Conservation (phyloP, 2,888 invertebrate species). For the Drepana falcataria region DNA sequence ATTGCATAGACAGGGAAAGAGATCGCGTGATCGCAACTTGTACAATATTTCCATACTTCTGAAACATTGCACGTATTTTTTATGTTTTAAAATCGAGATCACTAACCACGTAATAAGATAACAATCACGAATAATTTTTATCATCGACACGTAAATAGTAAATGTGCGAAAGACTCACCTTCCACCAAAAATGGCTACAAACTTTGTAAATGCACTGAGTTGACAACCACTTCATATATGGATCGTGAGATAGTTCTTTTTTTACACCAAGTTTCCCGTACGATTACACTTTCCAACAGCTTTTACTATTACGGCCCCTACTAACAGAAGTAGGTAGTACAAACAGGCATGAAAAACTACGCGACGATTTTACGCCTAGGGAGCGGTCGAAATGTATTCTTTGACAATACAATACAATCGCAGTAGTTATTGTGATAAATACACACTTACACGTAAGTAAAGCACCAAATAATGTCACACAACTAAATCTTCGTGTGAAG, state of each 20-base stretch:
- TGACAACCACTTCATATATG: conserved; percentile 54
- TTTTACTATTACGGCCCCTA: conserved; percentile 71
- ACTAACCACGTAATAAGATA: conserved; percentile 12
- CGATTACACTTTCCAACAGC: conserved; percentile 75
- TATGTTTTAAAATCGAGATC: conserved; percentile 15
- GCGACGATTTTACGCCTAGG: conserved; percentile 58
- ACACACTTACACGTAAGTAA: conserved; percentile 43
- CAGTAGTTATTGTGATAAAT: conserved; percentile 29
- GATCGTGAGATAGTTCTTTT: conserved; percentile 63
- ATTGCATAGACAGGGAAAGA: too few species aligned
- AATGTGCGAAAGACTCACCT: conserved; percentile 43
- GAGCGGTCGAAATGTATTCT: conserved; percentile 72
- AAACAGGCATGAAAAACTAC: conserved; percentile 73
- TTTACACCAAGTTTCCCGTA: conserved; percentile 65
- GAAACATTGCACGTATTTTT: conserved; percentile 9
- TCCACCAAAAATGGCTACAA: conserved; percentile 70
- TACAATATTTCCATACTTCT: conserved; percentile 4
- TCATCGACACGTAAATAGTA: conserved; percentile 56
- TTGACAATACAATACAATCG: conserved; percentile 39
- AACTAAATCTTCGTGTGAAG: conserved; percentile 48
- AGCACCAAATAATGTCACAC: conserved; percentile 54
- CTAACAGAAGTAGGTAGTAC: conserved; percentile 64
- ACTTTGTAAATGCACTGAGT: conserved; percentile 52
- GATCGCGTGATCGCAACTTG: background rate
- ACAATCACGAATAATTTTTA: conserved; percentile 17